Conservation (phyloP, 2,797 vertebrate genomes). For the Miichthys miiuy region DNA sequence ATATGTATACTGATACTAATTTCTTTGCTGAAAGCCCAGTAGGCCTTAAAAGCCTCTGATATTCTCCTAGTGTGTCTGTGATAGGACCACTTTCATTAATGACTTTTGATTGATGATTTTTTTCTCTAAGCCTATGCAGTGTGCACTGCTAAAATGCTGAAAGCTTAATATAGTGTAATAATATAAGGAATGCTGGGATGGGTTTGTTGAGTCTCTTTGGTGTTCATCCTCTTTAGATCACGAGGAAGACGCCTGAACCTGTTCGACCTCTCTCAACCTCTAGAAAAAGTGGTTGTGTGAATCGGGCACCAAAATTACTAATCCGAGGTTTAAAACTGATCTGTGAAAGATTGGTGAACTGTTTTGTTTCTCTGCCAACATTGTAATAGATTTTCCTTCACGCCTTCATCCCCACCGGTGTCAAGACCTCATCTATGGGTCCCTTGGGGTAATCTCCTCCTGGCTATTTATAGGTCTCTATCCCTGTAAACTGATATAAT, state of each 20-base stretch:
- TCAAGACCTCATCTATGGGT: slow-evolving; percentile 1
- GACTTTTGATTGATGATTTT: not conserved
- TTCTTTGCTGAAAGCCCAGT: not conserved
- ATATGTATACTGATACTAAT: no score
- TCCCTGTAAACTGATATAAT: slow-evolving; percentile 25
- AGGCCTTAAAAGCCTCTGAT: no score
- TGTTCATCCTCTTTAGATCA: not conserved
- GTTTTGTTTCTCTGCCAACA: not conserved
- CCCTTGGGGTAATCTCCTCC: not conserved
- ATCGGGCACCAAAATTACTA: not conserved
- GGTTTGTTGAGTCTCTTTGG: not conserved
- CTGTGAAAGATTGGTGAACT: not conserved
- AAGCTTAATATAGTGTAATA: not conserved
- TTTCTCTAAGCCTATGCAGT: not conserved
- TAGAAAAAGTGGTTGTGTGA: not conserved
- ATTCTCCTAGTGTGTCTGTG: not conserved
- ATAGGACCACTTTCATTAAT: not conserved
- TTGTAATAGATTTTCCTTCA: not conserved
- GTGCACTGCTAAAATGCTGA: not conserved
- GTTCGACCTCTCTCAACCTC: not conserved
- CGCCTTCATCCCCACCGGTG: not conserved
- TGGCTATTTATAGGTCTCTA: slow-evolving; percentile 32
- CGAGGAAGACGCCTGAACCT: not conserved
- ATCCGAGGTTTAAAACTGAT: not conserved
- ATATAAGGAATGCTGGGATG: no score